A percentile compares a stretch with the other conserved stretches of the same genome.
Conservation (phyloP, 2,888 invertebrate genomes). For the Diaprepes abbreviatus region DNA sequence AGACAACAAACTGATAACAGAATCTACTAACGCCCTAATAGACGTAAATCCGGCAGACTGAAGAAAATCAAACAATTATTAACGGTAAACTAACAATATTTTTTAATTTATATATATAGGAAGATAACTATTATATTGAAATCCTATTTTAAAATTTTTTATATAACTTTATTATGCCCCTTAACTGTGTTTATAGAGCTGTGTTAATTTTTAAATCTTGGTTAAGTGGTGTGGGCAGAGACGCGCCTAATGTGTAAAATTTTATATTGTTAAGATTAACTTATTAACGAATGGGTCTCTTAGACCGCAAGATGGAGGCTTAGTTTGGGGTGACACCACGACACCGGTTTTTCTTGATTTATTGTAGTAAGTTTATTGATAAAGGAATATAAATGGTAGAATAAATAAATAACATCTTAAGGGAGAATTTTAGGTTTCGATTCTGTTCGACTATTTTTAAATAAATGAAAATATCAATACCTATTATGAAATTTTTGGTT, state of each 20-base stretch:
- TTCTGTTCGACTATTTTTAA: too few species aligned
- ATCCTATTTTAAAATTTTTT: conserved; percentile 44
- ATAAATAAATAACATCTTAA: too few species aligned
- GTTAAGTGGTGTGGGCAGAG: conserved; percentile 58
- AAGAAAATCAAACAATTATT: conserved; percentile 52
- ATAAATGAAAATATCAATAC: too few species aligned
- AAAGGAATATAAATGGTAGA: too few species aligned
- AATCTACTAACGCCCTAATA: conserved; percentile 55
- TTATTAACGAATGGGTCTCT: conserved; percentile 36
- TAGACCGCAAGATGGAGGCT: neutral
- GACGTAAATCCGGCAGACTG: conserved; percentile 63
- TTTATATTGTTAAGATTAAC: conserved; percentile 41
- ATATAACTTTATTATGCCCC: conserved; percentile 42
- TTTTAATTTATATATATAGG: conserved; percentile 38
- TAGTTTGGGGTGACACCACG: conserved; percentile 12
- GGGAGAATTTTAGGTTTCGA: too few species aligned
- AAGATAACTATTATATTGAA: conserved; percentile 42
- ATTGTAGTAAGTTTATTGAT: conserved; percentile 23
- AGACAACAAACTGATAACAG: conserved; percentile 62
- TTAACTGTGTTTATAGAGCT: conserved; percentile 64
- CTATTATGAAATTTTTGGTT: too few species aligned
- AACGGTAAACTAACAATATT: conserved; percentile 48
- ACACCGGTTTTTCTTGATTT: conserved; percentile 1
- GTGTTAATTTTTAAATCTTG: conserved; percentile 61
- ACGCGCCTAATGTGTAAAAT: conserved; percentile 30